Evolutionary conservation across 2,888 invertebrate genomes (phyloP), one percentile per base, ranked within the genome.

Genomic region (Chymomyza fuscimana): DNA sequence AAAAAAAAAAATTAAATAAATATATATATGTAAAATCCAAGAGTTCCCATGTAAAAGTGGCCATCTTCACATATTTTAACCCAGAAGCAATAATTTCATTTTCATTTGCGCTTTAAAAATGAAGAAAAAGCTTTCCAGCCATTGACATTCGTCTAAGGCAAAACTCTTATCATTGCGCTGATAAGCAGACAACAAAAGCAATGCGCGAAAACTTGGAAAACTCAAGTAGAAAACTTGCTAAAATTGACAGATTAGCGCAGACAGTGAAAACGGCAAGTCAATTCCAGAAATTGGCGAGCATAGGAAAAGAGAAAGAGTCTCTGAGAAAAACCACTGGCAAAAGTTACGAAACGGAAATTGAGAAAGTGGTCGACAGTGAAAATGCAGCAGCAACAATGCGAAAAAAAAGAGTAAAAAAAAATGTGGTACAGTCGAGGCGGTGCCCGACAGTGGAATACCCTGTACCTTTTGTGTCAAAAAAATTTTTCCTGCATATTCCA

Each of bases 331-430:
- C 40, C 40, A 46, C 40, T 46, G 40, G 40, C 4, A 54, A 78
- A 81, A 81, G 80, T 81, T 76, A 69, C 70, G 70, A 65, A 73
- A 63, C 72, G 78, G 76, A 82, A 82, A 83, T 83, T 83, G 82
- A 74, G 81, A 79, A 82, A 84, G 78, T 80, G 72, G 76, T 70
- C 64, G 73, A 61, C 61, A 46, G 46, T 46, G 46, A 32, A 32
- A 65, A 65, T 40, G 22, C 56, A 40, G 58, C 15, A 29, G 59
- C 9, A 51, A 66, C 40, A 59, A 40, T 4, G 61, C 60, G 52
- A 51, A 58, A 58, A 52, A n/a, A 4, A 22, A 51, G 10, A 16
- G 22, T 56, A 64, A 56, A 61, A 61, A 29, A 29, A 61, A 32
- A n/a, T n/a, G n/a, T n/a, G n/a, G n/a, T n/a, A n/a, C n/a, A n/a